Base-by-base conservation (phyloP, 2,113 vertebrate species). In the Desmodus rotundus region DNA sequence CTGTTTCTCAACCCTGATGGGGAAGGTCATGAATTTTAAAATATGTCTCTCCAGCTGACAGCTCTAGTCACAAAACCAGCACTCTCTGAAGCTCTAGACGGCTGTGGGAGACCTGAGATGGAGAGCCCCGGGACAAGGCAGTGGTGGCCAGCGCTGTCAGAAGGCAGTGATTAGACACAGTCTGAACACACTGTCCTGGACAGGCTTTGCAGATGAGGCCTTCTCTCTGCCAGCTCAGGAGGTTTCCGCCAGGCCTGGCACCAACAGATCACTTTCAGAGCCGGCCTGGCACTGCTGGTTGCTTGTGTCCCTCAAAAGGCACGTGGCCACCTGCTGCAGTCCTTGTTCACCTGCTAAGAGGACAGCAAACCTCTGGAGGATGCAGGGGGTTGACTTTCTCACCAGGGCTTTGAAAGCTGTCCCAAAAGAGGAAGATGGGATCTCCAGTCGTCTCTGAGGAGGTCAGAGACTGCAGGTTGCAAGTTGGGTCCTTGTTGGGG, bases 11-110 rank as follows among this genome's bases (percentile, higher is more conserved):
- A 98, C 97, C 91, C 96, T 98, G 97, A 96, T 97, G 92, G 97
- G 97, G 98, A 98, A 98, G 98, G 97, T 98, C 97, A 98, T 98
- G 97, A 98, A 98, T 98, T 98, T 98, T 98, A 98, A 98, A 98
- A 98, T 33, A 85, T 95, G 95, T 98, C 97, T 98, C 26, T 0
- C 50, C 89, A 90, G 97, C 96, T 83, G 96, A 97, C 97, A 98
- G 98, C 97, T 98, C 97, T 93, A 94, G 97, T 98, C 97, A 97
- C 95, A 96, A 97, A 97, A 93, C 93, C 89, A 97, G 74, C 93
- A 19, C 94, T 95, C 61, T 97, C 94, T 72, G 94, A 89, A 82
- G 93, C 95, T 92, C 7, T 73, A 58, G 95, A 89, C 83, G 94
- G 93, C 96, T 91, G 74, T 8, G 38, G 93, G 98, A 97, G 95